Evolutionary conservation across 2,113 vertebrate species (phyloP).

Genomic region (Ptilorrhoa leucosticta): DNA sequence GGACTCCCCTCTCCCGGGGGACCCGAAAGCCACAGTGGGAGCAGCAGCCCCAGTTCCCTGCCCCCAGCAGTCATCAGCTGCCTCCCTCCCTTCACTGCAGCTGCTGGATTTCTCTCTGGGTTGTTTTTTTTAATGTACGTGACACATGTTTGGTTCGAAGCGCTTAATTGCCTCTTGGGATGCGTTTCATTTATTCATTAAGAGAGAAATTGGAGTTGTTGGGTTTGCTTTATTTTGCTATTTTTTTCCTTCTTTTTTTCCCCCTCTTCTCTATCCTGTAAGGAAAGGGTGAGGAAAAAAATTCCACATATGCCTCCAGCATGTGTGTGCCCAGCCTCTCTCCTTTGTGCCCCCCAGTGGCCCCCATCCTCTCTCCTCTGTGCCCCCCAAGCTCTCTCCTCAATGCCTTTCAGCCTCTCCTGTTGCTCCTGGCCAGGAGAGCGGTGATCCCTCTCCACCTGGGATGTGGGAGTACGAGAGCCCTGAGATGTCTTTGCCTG

Average conservation of each 20-base stretch:
- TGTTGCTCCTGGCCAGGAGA: neutral
- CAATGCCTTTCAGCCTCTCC: neutral
- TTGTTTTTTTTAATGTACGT: neutral
- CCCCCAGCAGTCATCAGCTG: neutral
- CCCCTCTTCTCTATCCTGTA: neutral
- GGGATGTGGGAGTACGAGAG: neutral
- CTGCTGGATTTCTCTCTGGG: neutral
- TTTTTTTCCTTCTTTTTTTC: neutral
- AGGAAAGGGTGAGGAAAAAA: neutral
- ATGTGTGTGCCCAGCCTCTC: neutral
- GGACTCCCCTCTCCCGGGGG: rapidly evolving
- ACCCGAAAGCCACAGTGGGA: rapidly evolving
- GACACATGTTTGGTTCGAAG: conserved; percentile 24
- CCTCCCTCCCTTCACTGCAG: neutral
- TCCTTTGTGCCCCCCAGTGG: neutral
- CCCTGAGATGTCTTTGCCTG: neutral
- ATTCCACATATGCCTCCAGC: neutral
- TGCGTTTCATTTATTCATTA: conserved; percentile 55
- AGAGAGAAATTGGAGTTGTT: conserved; percentile 5
- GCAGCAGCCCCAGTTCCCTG: neutral
- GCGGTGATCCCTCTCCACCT: neutral
- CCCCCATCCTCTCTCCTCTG: neutral
- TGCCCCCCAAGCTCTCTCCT: neutral
- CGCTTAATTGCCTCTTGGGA: conserved; percentile 54
- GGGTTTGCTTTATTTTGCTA: conserved; percentile 5